Percentiles rank a stretch among this genome's conserved stretches.
Evolutionary conservation across 2,113 vertebrate species (phyloP).

Genomic region (Sylvilagus bachmani): DNA sequence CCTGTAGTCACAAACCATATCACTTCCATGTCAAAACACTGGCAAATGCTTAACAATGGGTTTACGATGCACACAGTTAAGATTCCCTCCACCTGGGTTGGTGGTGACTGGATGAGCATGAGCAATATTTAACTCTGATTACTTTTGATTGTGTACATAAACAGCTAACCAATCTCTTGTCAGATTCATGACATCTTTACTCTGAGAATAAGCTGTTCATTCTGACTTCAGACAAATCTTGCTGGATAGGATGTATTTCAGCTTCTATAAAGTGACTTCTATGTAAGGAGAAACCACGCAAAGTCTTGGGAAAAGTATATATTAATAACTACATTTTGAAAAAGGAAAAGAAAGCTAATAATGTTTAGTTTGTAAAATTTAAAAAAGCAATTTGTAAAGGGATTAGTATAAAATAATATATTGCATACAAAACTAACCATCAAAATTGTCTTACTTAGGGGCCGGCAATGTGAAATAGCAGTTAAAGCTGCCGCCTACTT

Average conservation of each 20-base stretch:
- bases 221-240: slow-evolving; percentile 13
- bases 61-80: not conserved
- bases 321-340: not conserved
- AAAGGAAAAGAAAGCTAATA: not conserved
- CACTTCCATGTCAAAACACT: not conserved
- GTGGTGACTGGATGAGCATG: not conserved
- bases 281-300: not conserved
- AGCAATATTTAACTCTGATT: not conserved
- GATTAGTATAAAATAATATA: slow-evolving; percentile 31
- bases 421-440: not conserved
- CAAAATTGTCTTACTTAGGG: not conserved
- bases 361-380: slow-evolving; percentile 13
- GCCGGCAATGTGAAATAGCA: too few relatives aligned
- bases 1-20: not conserved
- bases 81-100: not conserved
- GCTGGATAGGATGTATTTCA: not conserved
- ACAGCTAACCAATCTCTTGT: not conserved
- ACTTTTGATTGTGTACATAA: slow-evolving; percentile 10
- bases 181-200: not conserved
- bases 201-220: not conserved
- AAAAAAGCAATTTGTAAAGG: not conserved
- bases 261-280: not conserved
- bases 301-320: not conserved
- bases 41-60: not conserved
- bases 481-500: too few relatives aligned